A percentile compares a stretch with the other conserved stretches of the same genome.
These are phyloP conservation scores for Corythaeola cristata DNA, from an alignment of 2,113 vertebrate species.

Conservation along the genomic window DNA sequence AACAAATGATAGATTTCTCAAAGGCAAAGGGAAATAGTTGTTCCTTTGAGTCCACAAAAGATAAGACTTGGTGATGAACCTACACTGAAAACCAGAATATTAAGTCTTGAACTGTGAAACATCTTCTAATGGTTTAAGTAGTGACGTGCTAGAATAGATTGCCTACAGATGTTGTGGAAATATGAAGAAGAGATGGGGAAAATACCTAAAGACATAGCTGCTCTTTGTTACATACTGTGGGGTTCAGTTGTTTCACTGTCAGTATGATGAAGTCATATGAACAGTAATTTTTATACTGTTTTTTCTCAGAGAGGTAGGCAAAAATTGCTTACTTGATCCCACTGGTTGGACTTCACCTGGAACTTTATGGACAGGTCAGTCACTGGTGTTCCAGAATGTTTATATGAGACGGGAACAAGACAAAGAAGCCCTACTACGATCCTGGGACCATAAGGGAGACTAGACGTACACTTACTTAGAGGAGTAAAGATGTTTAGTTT, in stretches of 20 bases:
- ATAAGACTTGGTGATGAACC: background rate
- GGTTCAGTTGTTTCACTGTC: too few species aligned
- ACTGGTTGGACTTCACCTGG: background rate
- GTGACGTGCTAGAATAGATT: background rate
- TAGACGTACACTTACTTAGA: background rate
- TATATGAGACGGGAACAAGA: background rate
- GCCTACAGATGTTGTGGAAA: background rate
- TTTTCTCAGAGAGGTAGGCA: background rate
- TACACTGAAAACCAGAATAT: background rate
- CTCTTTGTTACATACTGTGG: background rate
- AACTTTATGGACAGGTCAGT: background rate
- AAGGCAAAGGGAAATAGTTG: background rate
- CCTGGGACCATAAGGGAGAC: background rate
- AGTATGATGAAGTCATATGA: background rate
- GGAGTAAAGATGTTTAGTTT: background rate
- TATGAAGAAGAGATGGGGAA: background rate
- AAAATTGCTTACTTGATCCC: background rate
- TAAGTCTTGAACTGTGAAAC: background rate
- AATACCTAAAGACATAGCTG: background rate
- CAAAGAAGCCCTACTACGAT: background rate
- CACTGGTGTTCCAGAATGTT: fast-evolving
- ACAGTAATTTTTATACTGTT: background rate
- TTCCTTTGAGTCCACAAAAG: background rate
- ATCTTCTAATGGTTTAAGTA: background rate
- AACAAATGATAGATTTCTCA: background rate